phyloP scores from a whole-genome alignment of 1,140 invertebrate species.

The Vollenhovia emeryi region DNA sequence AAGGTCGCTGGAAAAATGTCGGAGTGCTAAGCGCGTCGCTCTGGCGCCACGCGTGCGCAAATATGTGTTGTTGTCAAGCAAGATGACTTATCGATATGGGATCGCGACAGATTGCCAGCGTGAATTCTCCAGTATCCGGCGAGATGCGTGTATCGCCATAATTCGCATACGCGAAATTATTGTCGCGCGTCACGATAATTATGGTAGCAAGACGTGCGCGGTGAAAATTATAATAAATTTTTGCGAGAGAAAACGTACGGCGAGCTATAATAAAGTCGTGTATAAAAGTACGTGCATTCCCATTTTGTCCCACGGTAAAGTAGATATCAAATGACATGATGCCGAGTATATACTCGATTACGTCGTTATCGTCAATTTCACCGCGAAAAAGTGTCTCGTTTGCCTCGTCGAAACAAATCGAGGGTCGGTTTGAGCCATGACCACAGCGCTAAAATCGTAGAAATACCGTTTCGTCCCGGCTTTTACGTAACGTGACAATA shows the following conservation, averaged over 20 bases:
- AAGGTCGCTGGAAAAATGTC: slow-evolving; percentile 44
- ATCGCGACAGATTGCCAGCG: slow-evolving; percentile 7
- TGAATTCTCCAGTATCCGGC: background rate
- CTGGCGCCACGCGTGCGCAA: slow-evolving; percentile 37
- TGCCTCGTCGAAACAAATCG: background rate
- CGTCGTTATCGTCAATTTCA: background rate
- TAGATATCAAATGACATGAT: background rate
- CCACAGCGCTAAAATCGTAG: slow-evolving; percentile 26
- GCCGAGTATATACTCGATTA: background rate
- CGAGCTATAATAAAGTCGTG: background rate
- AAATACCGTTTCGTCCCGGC: background rate
- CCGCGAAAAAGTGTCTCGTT: background rate
- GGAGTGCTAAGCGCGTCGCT: slow-evolving; percentile 20
- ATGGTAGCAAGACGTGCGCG: background rate
- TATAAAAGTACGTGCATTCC: background rate
- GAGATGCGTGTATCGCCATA: background rate
- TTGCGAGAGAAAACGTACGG: background rate
- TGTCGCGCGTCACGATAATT: background rate
- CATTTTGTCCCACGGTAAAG: background rate
- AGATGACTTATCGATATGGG: slow-evolving; percentile 31
- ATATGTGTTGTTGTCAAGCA: slow-evolving; percentile 31
- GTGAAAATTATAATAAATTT: background rate
- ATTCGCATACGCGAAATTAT: background rate
- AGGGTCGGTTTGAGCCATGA: background rate
- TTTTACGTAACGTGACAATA: slow-evolving; percentile 47